Percentiles rank a stretch among this genome's conserved stretches.
phyloP scores from a whole-genome alignment of 1,140 invertebrate species.

The Drosophila serrata region DNA sequence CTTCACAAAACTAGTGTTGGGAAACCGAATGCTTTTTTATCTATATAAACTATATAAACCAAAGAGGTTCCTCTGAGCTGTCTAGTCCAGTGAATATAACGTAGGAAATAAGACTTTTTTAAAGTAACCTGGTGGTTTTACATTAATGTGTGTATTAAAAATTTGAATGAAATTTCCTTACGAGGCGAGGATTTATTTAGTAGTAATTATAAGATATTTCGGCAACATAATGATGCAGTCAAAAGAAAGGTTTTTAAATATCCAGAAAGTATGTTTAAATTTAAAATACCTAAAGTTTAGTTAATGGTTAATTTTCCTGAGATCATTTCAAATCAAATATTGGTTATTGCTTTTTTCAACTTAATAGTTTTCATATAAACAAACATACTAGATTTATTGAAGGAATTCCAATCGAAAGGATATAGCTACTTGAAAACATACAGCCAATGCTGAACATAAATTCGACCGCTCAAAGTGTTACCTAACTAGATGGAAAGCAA shows the following conservation, averaged over 20 bases:
- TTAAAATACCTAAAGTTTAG: too few relatives aligned
- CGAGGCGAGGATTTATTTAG: background rate
- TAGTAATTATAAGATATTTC: background rate
- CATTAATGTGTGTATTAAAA: background rate
- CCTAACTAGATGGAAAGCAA: background rate
- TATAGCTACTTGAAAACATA: background rate
- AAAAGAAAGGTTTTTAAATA: too few relatives aligned
- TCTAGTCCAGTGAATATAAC: too few relatives aligned
- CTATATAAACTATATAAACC: too few relatives aligned
- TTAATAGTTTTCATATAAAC: background rate
- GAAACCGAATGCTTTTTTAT: background rate
- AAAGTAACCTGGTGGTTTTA: background rate
- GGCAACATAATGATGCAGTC: background rate
- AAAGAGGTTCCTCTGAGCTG: too few relatives aligned
- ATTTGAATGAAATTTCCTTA: background rate
- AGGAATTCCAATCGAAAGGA: background rate
- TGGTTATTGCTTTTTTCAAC: too few relatives aligned
- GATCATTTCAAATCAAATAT: too few relatives aligned
- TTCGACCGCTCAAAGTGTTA: constrained; percentile 7
- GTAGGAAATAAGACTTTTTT: too few relatives aligned
- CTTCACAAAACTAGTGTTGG: background rate
- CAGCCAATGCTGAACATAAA: background rate
- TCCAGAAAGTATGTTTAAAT: too few relatives aligned
- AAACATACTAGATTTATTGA: background rate
- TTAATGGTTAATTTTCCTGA: too few relatives aligned